Base-by-base conservation (phyloP, 2,113 vertebrate genomes). In the Odontophorus gujanensis region DNA sequence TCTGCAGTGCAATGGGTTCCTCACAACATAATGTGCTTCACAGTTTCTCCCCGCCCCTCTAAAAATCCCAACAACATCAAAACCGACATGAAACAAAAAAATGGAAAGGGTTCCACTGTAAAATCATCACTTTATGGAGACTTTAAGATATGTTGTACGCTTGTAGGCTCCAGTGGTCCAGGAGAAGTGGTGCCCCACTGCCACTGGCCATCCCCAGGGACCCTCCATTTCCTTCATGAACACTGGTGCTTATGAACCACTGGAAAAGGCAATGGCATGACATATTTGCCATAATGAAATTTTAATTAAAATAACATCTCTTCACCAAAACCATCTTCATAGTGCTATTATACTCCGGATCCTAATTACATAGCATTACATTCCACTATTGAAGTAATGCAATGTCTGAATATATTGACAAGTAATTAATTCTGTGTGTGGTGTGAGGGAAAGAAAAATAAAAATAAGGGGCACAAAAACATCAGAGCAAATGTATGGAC, bases 211-310 rank as follows among this genome's bases (percentile, higher is more conserved):
- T n/a, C 24, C 40, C 67, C 2, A 1, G 6, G 19, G 7, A 21
- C 67, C 61, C 55, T 21, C 45, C 10, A 16, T 81, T 78, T 78
- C 36, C 24, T 57, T 67, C 51, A 45, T 1, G 2, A 68, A 42
- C 51, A 53, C 30, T 47, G 34, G n/a, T 78, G 79, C 65, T 87
- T 61, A 67, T 10, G 53, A 53, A 53, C 8, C 51, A 53, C 3
- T 43, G 57, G 21, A 68, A 90, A 90, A 51, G 43, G 73, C 24
- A 93, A 79, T 7, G 78, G 34, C 48, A 65, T 0, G 1, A 73
- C 21, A 65, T 65, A 79, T 86, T 26, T 10, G 11, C 73, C 75
- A 48, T 53, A 94, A 95, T 86, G 65, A 90, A 80, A 95, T 93
- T 80, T 92, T 92, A 90, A 91, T 83, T 71, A 8, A 62, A 90